A percentile compares a stretch with the other conserved stretches of the same genome.
phyloP scores from a whole-genome alignment of 2,888 invertebrate species.

The Toxonevra muliebris region DNA sequence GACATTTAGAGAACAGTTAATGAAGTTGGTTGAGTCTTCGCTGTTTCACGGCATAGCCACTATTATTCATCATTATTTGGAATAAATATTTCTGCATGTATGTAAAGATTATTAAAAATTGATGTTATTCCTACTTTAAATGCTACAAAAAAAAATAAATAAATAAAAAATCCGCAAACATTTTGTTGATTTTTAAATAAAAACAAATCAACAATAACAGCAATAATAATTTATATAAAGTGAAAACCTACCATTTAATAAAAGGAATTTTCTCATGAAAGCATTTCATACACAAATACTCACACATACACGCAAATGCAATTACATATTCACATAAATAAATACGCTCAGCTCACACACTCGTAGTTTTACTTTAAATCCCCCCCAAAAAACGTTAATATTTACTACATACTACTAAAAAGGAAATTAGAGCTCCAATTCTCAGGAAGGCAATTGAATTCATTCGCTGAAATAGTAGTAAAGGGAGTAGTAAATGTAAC shows the following conservation, averaged over 20 bases:
- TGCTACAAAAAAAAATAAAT: background rate
- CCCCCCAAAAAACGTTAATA: background rate
- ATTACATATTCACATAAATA: too few species aligned
- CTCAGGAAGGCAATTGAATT: conserved; percentile 22
- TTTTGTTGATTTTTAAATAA: conserved; percentile 8
- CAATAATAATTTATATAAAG: background rate
- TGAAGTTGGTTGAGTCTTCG: too few species aligned
- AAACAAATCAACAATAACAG: background rate
- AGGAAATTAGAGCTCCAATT: conserved; percentile 25
- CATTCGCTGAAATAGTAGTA: background rate
- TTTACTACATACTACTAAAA: background rate
- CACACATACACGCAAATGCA: too few species aligned
- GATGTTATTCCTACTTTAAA: background rate
- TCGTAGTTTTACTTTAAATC: too few species aligned
- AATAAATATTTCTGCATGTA: too few species aligned
- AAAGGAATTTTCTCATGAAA: too few species aligned
- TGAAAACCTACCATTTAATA: background rate
- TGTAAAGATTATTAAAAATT: too few species aligned
- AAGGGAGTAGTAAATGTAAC: background rate
- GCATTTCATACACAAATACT: too few species aligned
- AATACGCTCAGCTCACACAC: too few species aligned
- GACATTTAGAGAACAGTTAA: too few species aligned
- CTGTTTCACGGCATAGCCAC: too few species aligned
- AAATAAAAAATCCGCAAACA: conserved; percentile 2
- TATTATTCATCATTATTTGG: too few species aligned